Conservation (phyloP, 2,113 vertebrate genomes). For the human region DNA sequence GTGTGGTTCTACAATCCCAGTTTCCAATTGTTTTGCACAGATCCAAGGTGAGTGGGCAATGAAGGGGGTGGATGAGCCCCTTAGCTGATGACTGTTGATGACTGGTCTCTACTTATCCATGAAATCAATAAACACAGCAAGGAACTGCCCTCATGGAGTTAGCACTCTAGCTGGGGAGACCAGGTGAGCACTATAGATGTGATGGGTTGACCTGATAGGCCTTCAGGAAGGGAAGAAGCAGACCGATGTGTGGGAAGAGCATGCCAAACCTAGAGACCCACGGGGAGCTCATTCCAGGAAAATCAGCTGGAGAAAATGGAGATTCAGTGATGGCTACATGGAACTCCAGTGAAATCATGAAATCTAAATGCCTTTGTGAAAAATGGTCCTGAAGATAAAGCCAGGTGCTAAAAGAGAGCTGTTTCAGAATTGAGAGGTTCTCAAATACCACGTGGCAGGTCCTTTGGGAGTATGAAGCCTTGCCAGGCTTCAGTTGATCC, state of each 20-base stretch:
- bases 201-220: neutral
- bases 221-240: neutral
- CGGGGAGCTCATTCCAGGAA: neutral
- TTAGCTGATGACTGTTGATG: neutral
- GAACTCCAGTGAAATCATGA: neutral
- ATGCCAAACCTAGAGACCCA: no score
- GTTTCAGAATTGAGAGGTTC: neutral
- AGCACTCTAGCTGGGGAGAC: neutral
- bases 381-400: neutral
- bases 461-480: neutral
- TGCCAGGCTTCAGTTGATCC: neutral
- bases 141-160: accelerated
- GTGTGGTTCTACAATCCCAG: neutral
- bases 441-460: accelerated
- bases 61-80: no score
- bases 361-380: neutral
- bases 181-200: accelerated
- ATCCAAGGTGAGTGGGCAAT: neutral
- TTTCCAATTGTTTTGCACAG: neutral
- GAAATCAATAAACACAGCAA: neutral
- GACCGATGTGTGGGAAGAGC: neutral
- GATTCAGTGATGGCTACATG: accelerated
- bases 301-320: accelerated
- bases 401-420: neutral
- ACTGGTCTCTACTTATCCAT: no score